Conservation (phyloP, 2,888 invertebrate species). For the Lasioglossum villosulum region DNA sequence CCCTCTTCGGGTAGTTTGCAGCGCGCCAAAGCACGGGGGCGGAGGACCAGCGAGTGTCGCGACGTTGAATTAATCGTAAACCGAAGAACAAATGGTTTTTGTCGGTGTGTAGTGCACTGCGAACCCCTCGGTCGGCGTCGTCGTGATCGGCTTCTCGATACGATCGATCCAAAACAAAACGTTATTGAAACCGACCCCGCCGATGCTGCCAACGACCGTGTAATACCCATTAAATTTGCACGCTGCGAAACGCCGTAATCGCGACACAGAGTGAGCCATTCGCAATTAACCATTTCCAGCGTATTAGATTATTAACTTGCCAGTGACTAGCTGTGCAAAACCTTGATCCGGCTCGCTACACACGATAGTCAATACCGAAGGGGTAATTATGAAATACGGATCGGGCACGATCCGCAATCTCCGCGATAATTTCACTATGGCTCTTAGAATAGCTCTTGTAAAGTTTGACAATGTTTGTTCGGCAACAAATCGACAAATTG, state of each 20-base stretch:
- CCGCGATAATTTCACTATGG: conserved; percentile 16
- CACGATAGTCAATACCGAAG: conserved; percentile 36
- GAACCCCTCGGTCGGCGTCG: background rate
- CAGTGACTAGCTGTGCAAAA: conserved; percentile 9
- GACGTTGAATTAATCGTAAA: conserved; percentile 62
- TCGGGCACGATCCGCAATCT: conserved; percentile 23
- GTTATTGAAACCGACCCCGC: conserved; percentile 6
- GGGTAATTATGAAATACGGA: conserved; percentile 26
- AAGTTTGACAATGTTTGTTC: background rate
- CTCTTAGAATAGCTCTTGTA: background rate
- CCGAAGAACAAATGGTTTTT: conserved; percentile 39
- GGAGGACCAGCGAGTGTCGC: background rate
- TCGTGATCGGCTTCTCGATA: background rate
- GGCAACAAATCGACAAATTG: background rate
- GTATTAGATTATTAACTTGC: conserved; percentile 62
- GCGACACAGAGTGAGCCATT: conserved; percentile 36
- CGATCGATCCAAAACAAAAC: conserved; percentile 25
- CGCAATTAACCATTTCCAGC: conserved; percentile 53
- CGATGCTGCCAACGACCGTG: conserved; percentile 1
- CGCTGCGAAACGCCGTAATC: conserved; percentile 39
- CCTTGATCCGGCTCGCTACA: background rate
- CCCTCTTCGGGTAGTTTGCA: conserved; percentile 29
- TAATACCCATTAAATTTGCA: conserved; percentile 25
- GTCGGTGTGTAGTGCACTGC: background rate
- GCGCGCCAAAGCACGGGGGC: background rate